A percentile compares a stretch with the other conserved stretches of the same genome.
phyloP scores from a whole-genome alignment of 2,113 vertebrate species.

The Collichthys lucidus region DNA sequence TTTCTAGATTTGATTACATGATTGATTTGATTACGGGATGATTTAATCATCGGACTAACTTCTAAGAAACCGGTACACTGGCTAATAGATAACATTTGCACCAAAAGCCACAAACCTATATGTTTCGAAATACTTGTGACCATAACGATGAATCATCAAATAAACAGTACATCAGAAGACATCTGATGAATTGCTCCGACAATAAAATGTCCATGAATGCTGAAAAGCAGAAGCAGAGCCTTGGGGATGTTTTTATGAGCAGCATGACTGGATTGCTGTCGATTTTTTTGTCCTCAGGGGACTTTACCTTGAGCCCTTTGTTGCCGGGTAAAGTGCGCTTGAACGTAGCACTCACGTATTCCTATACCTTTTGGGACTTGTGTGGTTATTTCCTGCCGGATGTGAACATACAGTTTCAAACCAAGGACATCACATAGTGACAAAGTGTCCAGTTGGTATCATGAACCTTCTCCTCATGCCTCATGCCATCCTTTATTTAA shows the following conservation, averaged over 20 bases:
- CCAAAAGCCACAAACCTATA: neutral
- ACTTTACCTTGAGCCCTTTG: constrained; percentile 3
- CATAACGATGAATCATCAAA: neutral
- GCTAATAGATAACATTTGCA: neutral
- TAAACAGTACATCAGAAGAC: neutral
- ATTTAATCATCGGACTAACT: constrained; percentile 54
- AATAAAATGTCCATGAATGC: constrained; percentile 7
- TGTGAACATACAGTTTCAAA: neutral
- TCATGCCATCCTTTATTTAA: constrained; percentile 1
- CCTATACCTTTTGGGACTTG: neutral
- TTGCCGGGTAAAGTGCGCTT: neutral
- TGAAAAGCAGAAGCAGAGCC: constrained; percentile 9
- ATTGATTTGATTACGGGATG: constrained; percentile 67
- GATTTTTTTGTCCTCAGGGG: constrained; percentile 24
- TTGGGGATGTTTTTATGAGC: constrained; percentile 35
- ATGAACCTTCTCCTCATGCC: neutral
- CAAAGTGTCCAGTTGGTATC: neutral
- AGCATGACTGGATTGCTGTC: constrained; percentile 30
- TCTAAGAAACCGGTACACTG: constrained; percentile 32
- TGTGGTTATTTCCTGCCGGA: neutral
- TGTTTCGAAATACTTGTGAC: neutral
- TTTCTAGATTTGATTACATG: constrained; percentile 71
- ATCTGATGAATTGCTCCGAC: constrained; percentile 21
- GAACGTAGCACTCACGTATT: neutral
- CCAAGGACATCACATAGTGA: neutral